phyloP scores from a whole-genome alignment of 2,888 invertebrate species.

The Philereme vetulata region DNA sequence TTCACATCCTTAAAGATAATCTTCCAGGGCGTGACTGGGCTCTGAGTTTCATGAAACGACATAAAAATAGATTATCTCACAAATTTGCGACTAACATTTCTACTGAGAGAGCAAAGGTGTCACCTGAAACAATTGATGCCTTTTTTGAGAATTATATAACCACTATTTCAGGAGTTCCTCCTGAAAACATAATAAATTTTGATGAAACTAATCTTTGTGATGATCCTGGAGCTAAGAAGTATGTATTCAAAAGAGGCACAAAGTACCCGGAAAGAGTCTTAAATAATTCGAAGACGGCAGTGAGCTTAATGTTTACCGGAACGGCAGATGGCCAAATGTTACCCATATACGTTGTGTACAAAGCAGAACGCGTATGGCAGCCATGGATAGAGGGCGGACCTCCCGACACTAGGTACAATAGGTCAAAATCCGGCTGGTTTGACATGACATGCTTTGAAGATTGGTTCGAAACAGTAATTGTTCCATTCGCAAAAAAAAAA shows the following conservation, averaged over 20 bases:
- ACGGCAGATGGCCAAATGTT: constrained; percentile 41
- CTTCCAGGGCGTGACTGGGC: constrained; percentile 35
- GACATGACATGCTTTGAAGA: constrained; percentile 47
- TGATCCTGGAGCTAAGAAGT: constrained; percentile 14
- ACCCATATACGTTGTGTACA: constrained; percentile 61
- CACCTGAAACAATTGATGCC: not conserved
- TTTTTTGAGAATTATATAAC: not conserved
- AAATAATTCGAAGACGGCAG: constrained; percentile 48
- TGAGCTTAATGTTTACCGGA: constrained; percentile 54
- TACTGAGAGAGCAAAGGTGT: not conserved
- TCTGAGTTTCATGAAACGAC: constrained; percentile 11
- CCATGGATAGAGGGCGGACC: constrained; percentile 59
- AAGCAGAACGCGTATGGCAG: constrained; percentile 51
- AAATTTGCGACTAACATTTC: not conserved
- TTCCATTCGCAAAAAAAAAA: constrained; percentile 14
- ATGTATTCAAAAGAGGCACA: constrained; percentile 34
- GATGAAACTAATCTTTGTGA: constrained; percentile 6
- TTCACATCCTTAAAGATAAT: constrained; percentile 31
- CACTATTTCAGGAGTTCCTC: not conserved
- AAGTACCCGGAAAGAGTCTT: constrained; percentile 52
- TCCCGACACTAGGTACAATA: constrained; percentile 49
- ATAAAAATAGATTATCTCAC: not conserved
- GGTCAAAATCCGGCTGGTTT: constrained; percentile 55
- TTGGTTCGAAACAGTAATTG: constrained; percentile 40
- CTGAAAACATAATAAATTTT: not conserved